A percentile compares a stretch with the other conserved stretches of the same genome.
Conservation (phyloP, 2,797 vertebrate species). For the Muraenolepis orangiensis region DNA sequence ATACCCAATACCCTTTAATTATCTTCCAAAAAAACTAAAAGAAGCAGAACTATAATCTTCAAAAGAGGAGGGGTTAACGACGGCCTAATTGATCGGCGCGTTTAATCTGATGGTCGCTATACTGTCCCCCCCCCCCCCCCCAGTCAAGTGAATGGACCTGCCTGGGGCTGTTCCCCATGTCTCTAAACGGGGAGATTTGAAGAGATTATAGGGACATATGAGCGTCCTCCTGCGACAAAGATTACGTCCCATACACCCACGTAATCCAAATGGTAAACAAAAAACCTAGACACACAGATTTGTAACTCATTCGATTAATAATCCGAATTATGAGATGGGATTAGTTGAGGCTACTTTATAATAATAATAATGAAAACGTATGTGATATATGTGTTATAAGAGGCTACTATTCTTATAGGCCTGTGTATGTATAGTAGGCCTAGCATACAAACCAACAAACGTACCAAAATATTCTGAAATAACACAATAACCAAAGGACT, state of each 20-base stretch:
- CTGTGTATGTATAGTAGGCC: background rate
- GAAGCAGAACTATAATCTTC: background rate
- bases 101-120: too few relatives aligned
- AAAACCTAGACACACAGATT: background rate
- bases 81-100: background rate
- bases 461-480: background rate
- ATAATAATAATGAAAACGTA: background rate
- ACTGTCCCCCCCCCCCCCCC: too few relatives aligned
- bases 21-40: background rate
- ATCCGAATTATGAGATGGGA: background rate
- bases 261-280: background rate
- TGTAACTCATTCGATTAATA: background rate
- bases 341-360: background rate
- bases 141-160: background rate
- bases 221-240: background rate
- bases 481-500: background rate
- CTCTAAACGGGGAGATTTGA: background rate
- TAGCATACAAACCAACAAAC: background rate
- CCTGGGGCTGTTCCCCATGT: background rate
- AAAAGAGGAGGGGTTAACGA: background rate
- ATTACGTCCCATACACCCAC: background rate
- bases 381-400: background rate
- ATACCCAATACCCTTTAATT: background rate
- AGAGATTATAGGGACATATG: background rate
- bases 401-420: background rate